Evolutionary conservation across 2,888 invertebrate genomes (phyloP).

Genomic region (Graphium colonna): DNA sequence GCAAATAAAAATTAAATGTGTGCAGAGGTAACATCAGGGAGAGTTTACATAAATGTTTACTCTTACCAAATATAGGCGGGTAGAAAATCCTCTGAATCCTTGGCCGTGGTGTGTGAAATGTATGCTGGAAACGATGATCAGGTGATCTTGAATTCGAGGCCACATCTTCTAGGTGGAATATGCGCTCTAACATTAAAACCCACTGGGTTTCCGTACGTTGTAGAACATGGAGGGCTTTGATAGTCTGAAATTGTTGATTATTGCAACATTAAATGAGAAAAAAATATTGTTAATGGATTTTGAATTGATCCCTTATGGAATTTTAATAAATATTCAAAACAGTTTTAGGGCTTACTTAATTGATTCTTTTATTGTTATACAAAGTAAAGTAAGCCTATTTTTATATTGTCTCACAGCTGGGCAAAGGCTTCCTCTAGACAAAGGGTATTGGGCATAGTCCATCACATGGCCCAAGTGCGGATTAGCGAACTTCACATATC

Average conservation of each 20-base stretch:
- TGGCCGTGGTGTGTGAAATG: slow-evolving; percentile 83
- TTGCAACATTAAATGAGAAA: neutral
- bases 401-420: no score
- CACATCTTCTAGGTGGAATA: slow-evolving; percentile 92
- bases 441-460: no score
- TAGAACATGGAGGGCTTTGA: slow-evolving; percentile 94
- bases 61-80: slow-evolving; percentile 83
- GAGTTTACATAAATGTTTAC: slow-evolving; percentile 11
- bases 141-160: slow-evolving; percentile 85
- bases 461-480: no score
- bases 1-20: no score
- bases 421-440: no score
- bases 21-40: neutral
- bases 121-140: slow-evolving; percentile 81
- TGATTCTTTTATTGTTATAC: no score
- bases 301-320: no score
- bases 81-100: slow-evolving; percentile 81
- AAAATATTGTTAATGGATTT: neutral
- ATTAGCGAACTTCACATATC: no score
- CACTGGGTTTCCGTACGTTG: slow-evolving; percentile 97
- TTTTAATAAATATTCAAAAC: no score
- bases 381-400: no score
- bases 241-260: slow-evolving; percentile 76
- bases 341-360: no score
- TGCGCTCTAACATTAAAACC: slow-evolving; percentile 89